These are phyloP conservation scores for Tenodera sinensis DNA, from an alignment of 2,888 invertebrate species.

Conservation along the genomic window DNA sequence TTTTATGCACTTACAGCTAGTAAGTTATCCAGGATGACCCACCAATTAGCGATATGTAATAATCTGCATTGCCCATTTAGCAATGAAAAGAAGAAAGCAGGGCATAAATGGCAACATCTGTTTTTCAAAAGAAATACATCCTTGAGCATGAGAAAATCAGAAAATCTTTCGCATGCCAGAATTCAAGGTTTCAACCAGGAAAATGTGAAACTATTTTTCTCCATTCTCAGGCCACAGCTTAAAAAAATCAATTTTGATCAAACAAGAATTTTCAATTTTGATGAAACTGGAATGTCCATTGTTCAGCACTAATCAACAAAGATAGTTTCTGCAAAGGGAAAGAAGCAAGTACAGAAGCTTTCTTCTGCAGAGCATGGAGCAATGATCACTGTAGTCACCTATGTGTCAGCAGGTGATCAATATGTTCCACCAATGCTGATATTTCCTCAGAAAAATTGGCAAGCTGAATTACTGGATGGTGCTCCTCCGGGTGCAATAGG, in stretches of 20 bases:
- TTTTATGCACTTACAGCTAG: background rate
- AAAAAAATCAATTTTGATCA: background rate
- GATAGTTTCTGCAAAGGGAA: slow-evolving; percentile 38
- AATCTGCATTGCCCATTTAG: background rate
- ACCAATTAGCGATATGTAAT: background rate
- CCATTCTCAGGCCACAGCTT: background rate
- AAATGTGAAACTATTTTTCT: background rate
- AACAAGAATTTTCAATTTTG: slow-evolving; percentile 13
- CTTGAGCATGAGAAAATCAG: background rate
- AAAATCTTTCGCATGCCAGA: background rate
- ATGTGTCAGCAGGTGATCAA: slow-evolving; percentile 38
- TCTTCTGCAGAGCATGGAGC: slow-evolving; percentile 40
- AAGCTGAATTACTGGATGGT: slow-evolving; percentile 37
- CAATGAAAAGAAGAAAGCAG: background rate
- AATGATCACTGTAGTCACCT: slow-evolving; percentile 36
- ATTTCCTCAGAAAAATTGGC: slow-evolving; percentile 39
- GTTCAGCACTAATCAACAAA: slow-evolving; percentile 31
- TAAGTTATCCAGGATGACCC: background rate
- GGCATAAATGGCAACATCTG: background rate
- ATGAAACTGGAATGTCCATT: slow-evolving; percentile 41
- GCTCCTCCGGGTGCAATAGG: slow-evolving; percentile 38
- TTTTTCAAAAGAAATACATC: background rate
- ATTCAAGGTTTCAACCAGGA: background rate
- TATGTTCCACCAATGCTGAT: slow-evolving; percentile 39
- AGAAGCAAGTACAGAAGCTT: slow-evolving; percentile 37